Percentiles rank a stretch among this genome's conserved stretches.
Conservation (phyloP, 2,113 vertebrate species). For the Ramphastos sulfuratus region DNA sequence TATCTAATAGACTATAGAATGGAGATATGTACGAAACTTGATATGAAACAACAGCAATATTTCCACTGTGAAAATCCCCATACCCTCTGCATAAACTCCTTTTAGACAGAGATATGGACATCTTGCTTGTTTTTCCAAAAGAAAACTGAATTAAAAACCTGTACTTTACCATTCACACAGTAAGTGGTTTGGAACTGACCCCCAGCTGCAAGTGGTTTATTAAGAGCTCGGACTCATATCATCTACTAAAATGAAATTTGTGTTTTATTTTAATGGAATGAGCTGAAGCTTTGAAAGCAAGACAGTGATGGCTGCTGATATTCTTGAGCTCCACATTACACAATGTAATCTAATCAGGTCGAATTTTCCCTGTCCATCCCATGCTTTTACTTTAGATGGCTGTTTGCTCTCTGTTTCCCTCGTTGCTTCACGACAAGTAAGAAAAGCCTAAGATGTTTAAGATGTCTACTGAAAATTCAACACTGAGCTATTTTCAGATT, state of each 20-base stretch:
- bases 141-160: slow-evolving; percentile 63
- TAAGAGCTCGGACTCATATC: background rate
- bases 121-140: slow-evolving; percentile 76
- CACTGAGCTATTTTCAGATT: background rate
- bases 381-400: background rate
- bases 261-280: background rate
- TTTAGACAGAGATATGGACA: slow-evolving; percentile 79
- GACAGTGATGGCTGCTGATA: background rate
- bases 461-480: background rate
- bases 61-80: background rate
- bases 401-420: background rate
- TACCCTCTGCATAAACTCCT: slow-evolving; percentile 79
- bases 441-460: background rate
- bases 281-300: background rate
- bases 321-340: background rate
- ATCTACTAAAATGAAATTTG: background rate
- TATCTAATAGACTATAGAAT: background rate
- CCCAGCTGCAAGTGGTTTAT: background rate
- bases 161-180: background rate
- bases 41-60: background rate
- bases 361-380: background rate
- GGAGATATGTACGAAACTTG: background rate
- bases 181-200: background rate
- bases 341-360: background rate
- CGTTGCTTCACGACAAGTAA: background rate